These are phyloP conservation scores for Subanguina moxae DNA, from an alignment of 1,140 invertebrate genomes.

Conservation along the genomic window DNA sequence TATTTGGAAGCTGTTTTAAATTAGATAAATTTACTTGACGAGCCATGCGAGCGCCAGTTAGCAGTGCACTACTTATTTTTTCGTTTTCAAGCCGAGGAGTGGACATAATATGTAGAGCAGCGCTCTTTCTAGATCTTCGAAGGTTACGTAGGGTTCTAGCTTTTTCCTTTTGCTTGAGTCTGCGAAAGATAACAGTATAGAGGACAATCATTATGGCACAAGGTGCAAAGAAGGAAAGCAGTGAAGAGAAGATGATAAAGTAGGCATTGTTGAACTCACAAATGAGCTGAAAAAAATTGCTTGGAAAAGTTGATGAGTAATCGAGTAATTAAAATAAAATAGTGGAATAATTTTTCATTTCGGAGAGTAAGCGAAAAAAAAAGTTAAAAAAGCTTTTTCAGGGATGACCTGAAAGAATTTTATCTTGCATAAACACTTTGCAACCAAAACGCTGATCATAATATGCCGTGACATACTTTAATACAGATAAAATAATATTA, in stretches of 20 bases:
- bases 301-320: no score
- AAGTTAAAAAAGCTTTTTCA: no score
- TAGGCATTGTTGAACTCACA: slow-evolving; percentile 60
- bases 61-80: slow-evolving; percentile 50
- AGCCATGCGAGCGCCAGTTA: slow-evolving; percentile 53
- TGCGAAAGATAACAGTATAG: slow-evolving; percentile 94
- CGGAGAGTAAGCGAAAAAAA: no score
- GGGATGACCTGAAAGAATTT: no score
- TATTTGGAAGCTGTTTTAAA: slow-evolving; percentile 1
- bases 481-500: no score
- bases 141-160: slow-evolving; percentile 43
- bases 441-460: no score
- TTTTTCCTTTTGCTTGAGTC: slow-evolving; percentile 46
- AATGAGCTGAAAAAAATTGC: slow-evolving; percentile 51
- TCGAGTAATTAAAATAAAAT: no score
- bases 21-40: background rate
- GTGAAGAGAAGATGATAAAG: slow-evolving; percentile 94
- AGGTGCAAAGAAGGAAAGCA: slow-evolving; percentile 97
- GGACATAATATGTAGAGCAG: slow-evolving; percentile 2
- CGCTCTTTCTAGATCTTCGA: background rate
- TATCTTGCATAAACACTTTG: no score
- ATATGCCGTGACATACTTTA: no score
- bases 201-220: slow-evolving; percentile 97
- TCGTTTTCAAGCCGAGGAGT: slow-evolving; percentile 27
- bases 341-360: no score